Conservation (phyloP, 2,888 invertebrate species). For the Ametastegia equiseti region DNA sequence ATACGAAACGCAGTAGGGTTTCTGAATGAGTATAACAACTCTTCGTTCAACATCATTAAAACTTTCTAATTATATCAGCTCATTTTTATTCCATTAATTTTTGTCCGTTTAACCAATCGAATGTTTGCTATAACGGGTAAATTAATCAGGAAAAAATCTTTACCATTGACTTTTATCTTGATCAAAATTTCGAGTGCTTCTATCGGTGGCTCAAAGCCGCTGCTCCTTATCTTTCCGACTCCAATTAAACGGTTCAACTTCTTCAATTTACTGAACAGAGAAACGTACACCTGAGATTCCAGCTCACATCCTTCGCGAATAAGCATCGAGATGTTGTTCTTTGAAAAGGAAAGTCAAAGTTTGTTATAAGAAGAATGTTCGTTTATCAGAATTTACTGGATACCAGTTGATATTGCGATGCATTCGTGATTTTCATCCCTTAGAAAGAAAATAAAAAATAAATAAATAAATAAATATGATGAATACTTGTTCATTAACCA, state of each 20-base stretch:
- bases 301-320: background rate
- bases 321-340: background rate
- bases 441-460: too few species aligned
- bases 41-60: background rate
- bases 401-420: too few species aligned
- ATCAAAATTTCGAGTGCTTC: background rate
- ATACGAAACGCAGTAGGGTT: too few species aligned
- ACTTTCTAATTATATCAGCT: background rate
- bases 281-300: background rate
- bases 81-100: background rate
- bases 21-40: background rate
- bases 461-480: too few species aligned
- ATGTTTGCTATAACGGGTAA: background rate
- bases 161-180: background rate
- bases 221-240: background rate
- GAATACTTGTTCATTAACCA: background rate
- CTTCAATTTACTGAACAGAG: background rate
- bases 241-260: conserved; percentile 19
- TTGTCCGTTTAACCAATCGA: background rate
- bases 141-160: background rate
- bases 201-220: background rate
- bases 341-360: background rate
- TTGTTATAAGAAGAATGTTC: background rate
- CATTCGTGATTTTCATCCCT: too few species aligned
- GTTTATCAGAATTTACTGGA: too few species aligned